Conservation (phyloP, 2,113 vertebrate species). For the Talpa occidentalis region DNA sequence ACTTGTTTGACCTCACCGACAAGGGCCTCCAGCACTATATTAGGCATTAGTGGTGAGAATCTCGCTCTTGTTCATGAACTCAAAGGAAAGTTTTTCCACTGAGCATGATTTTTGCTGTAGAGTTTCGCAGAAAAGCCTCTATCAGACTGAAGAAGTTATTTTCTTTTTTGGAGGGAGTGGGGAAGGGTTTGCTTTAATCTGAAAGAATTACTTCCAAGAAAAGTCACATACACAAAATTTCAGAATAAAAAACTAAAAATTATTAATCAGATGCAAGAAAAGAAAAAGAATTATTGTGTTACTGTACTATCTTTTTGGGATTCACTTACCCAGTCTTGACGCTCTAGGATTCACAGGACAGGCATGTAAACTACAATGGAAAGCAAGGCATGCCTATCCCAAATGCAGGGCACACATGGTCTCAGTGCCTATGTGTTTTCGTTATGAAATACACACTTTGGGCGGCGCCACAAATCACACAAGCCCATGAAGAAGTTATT, state of each 20-base stretch:
- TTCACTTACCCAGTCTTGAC: background rate
- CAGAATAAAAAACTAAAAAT: background rate
- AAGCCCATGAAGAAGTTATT: background rate
- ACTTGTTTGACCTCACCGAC: background rate
- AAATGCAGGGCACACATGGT: background rate
- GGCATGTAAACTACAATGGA: too few species aligned
- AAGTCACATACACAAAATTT: background rate
- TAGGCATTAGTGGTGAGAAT: accelerated
- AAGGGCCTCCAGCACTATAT: accelerated
- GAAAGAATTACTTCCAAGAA: background rate
- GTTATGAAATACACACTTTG: background rate
- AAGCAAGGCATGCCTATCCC: background rate
- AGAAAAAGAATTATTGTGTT: background rate
- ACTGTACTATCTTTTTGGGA: background rate
- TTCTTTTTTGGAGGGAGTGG: too few species aligned
- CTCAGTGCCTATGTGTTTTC: background rate
- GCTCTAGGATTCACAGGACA: background rate
- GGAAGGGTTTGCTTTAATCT: constrained; percentile 36
- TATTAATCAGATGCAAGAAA: background rate
- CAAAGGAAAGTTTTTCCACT: background rate
- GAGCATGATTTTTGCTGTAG: background rate
- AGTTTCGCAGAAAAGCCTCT: background rate
- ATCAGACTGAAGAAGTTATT: background rate
- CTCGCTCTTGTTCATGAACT: background rate
- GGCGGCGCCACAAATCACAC: background rate